Base-by-base conservation (phyloP, 1,140 invertebrate species). In the Marisa cornuarietis region DNA sequence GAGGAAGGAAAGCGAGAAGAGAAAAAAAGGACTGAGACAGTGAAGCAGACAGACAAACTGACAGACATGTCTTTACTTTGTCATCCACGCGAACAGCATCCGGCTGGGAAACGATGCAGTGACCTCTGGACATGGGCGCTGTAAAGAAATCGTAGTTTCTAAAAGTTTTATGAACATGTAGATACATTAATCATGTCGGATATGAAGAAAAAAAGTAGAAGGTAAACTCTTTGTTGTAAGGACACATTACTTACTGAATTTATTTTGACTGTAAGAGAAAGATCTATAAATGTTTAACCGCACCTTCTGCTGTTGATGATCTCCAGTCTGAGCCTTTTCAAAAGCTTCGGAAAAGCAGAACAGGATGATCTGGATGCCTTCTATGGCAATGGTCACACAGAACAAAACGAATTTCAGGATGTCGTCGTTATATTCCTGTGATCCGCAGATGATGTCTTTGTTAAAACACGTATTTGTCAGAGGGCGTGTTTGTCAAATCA, bases 51-150 rank as follows among this genome's bases (percentile, higher is more conserved):
- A 71, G 11, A 42, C 7, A 71, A 13, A 71, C 18, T 22, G 24
- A 42, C 18, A 42, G 3, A n/a, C 14, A 42, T 14, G 52, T 65
- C 87, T 88, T 83, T 90, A 89, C 86, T 82, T 80, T 91, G 97
- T 96, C 87, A 99, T 97, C 98, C 98, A 99, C 66, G 94, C 93
- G 89, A 97, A 99, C 0, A 95, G 93, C 8, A 99, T 89, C 76
- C 94, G 93, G 49, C 96, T 97, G 20, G 96, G 93, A 90, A 98
- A 99, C 24, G 97, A 97, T 63, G 96, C 93, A 71, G 92, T 91
- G 72, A 93, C 91, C 90, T 99, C 97, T 71, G 98, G 97, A 91
- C 96, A 98, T 86, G 95, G 94, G 83, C 94, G 95, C 93, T 97
- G 91, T 78, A n/a, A 93, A 78, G n/a, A 42, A 42, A 42, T 7